Conservation (phyloP, 2,797 vertebrate genomes). For the Notolabrus celidotus region DNA sequence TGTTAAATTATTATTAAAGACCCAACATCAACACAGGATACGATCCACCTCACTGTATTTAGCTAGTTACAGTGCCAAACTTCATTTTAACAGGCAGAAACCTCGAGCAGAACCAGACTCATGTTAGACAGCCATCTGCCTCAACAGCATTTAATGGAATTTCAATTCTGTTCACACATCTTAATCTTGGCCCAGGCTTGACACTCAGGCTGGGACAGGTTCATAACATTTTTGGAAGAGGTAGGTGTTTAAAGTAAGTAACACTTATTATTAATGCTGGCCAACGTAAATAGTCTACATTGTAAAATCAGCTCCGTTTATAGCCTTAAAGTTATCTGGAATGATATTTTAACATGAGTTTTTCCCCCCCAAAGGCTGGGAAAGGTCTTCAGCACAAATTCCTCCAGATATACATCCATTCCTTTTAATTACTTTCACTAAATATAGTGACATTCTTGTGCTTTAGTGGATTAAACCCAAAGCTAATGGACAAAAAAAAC, state of each 20-base stretch:
- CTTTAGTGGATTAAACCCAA: not conserved
- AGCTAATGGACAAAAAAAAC: conserved; percentile 6
- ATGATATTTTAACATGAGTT: conserved; percentile 65
- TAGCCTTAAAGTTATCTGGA: conserved; percentile 59
- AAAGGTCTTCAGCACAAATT: conserved; percentile 59
- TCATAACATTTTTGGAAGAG: conserved; percentile 23
- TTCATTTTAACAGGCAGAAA: too few species aligned
- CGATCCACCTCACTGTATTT: too few species aligned
- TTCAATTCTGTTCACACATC: not conserved
- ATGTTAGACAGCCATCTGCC: too few species aligned
- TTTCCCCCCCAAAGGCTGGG: conserved; percentile 67
- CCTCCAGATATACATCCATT: conserved; percentile 62
- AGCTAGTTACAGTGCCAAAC: too few species aligned
- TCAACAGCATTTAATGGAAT: too few species aligned
- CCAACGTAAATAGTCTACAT: conserved; percentile 39
- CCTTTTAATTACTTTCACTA: conserved; percentile 40
- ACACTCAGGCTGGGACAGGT: not conserved
- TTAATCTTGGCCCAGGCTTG: not conserved
- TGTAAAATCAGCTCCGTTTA: conserved; percentile 56
- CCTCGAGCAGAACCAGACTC: too few species aligned
- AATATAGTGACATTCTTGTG: conserved; percentile 7
- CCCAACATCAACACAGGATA: too few species aligned
- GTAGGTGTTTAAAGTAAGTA: conserved; percentile 30
- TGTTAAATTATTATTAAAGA: too few species aligned
- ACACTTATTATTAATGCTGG: conserved; percentile 37